Evolutionary conservation across 1,140 invertebrate species (phyloP), one percentile per base, ranked within the genome.

Genomic region (Ganaspis sp.): DNA sequence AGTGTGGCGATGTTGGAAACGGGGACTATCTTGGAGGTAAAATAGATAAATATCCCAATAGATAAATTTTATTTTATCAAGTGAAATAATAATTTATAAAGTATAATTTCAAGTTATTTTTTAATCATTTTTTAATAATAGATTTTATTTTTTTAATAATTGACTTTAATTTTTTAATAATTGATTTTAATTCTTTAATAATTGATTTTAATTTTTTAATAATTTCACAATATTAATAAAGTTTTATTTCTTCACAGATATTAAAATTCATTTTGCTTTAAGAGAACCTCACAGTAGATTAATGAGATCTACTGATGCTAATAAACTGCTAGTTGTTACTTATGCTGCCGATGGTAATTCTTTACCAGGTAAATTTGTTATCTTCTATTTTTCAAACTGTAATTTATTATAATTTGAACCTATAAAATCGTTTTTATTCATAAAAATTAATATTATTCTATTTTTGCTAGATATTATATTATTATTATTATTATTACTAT

Each of bases 281-380:
- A 80, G 89, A 45, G 85, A 89, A 70, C 87, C 88, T 0, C 89
- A 90, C 71, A 87, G 86, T 73, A 88, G 82, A 69, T 70, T 91
- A 29, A 76, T 84, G 21, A 80, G 87, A 70, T 71, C 84, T 6
- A 76, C 78, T 0, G 88, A 93, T 64, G 86, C 82, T 29, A 92
- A 91, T 26, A 94, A 94, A 83, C 83, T 94, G 1, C 83, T 94
- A 69, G 91, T 95, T 9, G 92, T 94, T 4, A 94, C 92, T 0
- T 95, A 95, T 79, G 93, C 94, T 0, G 94, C 94, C 92, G 94
- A 95, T 84, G 92, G 93, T 9, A 95, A 95, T 81, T 91, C 94
- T 1, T 90, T 94, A 72, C 94, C 94, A 2, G 94, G 94, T 81
- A 93, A 93, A 23, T n/a, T n/a, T n/a, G n/a, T n/a, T n/a, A n/a